Evolutionary conservation across 2,888 invertebrate species (phyloP).

Genomic region (Sphaerophoria rueppellii): DNA sequence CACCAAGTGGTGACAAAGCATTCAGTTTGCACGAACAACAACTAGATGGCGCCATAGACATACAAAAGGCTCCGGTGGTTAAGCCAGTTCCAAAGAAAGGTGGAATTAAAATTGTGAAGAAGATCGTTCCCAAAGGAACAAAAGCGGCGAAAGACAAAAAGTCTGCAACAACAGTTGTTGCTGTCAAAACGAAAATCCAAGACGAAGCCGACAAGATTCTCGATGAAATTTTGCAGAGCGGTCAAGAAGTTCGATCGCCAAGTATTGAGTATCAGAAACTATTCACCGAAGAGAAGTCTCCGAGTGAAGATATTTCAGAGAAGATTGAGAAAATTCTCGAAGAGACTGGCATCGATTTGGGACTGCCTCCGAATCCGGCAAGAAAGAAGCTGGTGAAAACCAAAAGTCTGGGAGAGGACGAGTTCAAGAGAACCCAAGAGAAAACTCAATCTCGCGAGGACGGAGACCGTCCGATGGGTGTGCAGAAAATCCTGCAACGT

Average conservation of each 20-base stretch:
- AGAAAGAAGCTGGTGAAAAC: constrained; percentile 78
- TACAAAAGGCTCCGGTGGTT: constrained; percentile 76
- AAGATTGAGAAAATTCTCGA: constrained; percentile 80
- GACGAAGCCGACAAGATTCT: constrained; percentile 79
- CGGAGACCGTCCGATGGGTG: constrained; percentile 75
- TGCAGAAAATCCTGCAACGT: constrained; percentile 79
- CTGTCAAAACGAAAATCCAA: constrained; percentile 22
- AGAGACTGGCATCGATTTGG: constrained; percentile 79
- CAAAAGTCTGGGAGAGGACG: constrained; percentile 79
- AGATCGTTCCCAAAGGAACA: constrained; percentile 79
- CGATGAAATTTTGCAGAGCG: constrained; percentile 78
- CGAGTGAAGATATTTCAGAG: constrained; percentile 81
- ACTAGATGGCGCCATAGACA: constrained; percentile 80
- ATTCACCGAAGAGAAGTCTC: constrained; percentile 81
- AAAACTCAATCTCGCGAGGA: constrained; percentile 71
- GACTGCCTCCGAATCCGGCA: constrained; percentile 74
- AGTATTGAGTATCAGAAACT: constrained; percentile 80
- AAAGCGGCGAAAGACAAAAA: constrained; percentile 72
- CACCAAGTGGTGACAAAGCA: constrained; percentile 70
- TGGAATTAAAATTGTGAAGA: constrained; percentile 79
- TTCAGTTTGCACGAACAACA: constrained; percentile 81
- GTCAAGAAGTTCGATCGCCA: constrained; percentile 78
- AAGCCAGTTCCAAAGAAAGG: constrained; percentile 76
- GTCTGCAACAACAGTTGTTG: constrained; percentile 47
- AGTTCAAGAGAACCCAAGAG: constrained; percentile 75